Base-by-base conservation (phyloP, 2,113 vertebrate genomes). In the Genyomyrus donnyi region DNA sequence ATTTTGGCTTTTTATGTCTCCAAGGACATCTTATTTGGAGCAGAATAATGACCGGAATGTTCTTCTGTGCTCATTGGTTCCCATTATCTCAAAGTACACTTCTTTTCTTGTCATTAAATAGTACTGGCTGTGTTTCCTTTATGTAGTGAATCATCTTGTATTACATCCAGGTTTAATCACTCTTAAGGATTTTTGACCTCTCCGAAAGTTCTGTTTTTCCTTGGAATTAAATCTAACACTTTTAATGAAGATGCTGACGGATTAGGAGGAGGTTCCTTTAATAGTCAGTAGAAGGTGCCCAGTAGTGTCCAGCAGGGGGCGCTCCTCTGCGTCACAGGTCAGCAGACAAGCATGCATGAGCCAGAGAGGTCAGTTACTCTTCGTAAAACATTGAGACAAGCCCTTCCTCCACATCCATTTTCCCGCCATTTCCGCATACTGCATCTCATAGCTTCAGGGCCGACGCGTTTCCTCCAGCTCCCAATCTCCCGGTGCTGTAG, bases 231-330 rank as follows among this genome's bases (percentile, higher is more conserved):
- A 85, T 10, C 77, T 48, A 84, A 24, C 85, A 56, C 50, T 87
- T 87, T 87, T 87, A 87, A 87, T 53, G 85, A 52, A 83, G 77
- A 15, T 50, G 39, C 52, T 46, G 52, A 85, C 52, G 80, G 88
- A 83, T 77, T 56, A 27, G 46, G 49, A 35, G 88, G n/a, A 27
- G 66, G 49, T 53, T n/a, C 89, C 52, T 62, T 8, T 89, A 85
- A 84, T 56, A 84, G 80, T 89, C 89, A 58, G 48, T 62, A 24
- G 77, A 52, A 24, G 80, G 80, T n/a, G 39, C 35, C 35, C 80
- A 19, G 80, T 89, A 85, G 50, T 85, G 77, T 89, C 80, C 80
- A 85, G 80, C 89, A 85, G 80, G 80, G 77, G 88, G 88, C 49
- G 24, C 27, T 39, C 52, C 39, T 89, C 21, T 45, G 42, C 52